These are phyloP conservation scores for Drosophila asahinai DNA, from an alignment of 1,140 invertebrate genomes.

Conservation along the genomic window DNA sequence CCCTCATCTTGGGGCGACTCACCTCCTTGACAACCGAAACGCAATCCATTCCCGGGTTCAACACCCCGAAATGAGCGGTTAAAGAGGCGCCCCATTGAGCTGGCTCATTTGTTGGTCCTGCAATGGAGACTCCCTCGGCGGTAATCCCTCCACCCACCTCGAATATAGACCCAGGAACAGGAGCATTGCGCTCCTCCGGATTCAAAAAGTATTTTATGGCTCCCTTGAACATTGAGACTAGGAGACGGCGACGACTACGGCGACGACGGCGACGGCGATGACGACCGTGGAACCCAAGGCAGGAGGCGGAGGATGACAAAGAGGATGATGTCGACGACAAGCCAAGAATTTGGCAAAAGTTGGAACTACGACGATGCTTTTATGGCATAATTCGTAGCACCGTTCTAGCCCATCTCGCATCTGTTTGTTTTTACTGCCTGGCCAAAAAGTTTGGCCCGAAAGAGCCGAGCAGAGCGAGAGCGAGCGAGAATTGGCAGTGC, in stretches of 20 bases:
- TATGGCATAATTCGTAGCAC: constrained; percentile 78
- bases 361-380: constrained; percentile 65
- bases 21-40: neutral
- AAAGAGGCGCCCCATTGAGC: constrained; percentile 36
- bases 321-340: constrained; percentile 50
- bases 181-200: constrained; percentile 44
- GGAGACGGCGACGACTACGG: constrained; percentile 27
- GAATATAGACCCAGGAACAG: constrained; percentile 15
- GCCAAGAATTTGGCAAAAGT: constrained; percentile 74
- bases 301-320: constrained; percentile 12
- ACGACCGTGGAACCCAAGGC: constrained; percentile 34
- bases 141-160: constrained; percentile 43
- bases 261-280: constrained; percentile 11
- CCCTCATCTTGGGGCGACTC: neutral
- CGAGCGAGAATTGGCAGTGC: constrained; percentile 67
- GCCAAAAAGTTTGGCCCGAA: constrained; percentile 63
- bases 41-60: constrained; percentile 22
- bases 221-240: constrained; percentile 75
- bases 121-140: constrained; percentile 33
- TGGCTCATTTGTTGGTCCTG: constrained; percentile 59
- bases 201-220: constrained; percentile 74
- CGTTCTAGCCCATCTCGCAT: constrained; percentile 16
- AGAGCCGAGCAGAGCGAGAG: neutral
- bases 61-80: constrained; percentile 45
- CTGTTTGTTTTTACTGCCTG: constrained; percentile 70